Percentiles rank a stretch among this genome's conserved stretches.
Conservation (phyloP, 2,113 vertebrate genomes). For the Sorex araneus region DNA sequence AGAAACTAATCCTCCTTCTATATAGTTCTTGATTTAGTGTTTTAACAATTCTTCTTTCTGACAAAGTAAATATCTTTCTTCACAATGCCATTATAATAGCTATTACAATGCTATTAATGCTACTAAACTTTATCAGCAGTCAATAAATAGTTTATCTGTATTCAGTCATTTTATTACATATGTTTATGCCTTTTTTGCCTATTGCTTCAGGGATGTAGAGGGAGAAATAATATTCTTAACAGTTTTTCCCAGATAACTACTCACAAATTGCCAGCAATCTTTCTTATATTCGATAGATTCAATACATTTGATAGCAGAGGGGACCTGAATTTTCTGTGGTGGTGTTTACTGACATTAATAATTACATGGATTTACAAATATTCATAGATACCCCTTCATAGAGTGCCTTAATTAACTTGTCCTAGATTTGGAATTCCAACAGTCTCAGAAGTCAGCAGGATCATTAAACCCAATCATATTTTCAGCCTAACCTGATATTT, state of each 20-base stretch:
- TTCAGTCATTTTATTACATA: slow-evolving; percentile 84
- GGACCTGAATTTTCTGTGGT: slow-evolving; percentile 75
- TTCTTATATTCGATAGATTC: slow-evolving; percentile 81
- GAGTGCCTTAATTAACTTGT: slow-evolving; percentile 86
- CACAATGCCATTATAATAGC: slow-evolving; percentile 65
- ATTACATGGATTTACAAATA: slow-evolving; percentile 78
- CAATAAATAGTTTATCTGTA: slow-evolving; percentile 81
- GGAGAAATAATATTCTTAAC: slow-evolving; percentile 83
- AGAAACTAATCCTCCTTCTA: slow-evolving; percentile 47
- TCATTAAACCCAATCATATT: slow-evolving; percentile 90
- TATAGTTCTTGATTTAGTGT: slow-evolving; percentile 43
- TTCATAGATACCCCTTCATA: slow-evolving; percentile 64
- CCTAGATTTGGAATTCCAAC: slow-evolving; percentile 84
- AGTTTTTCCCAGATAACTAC: slow-evolving; percentile 86
- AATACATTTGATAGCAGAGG: slow-evolving; percentile 75
- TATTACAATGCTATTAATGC: slow-evolving; percentile 70
- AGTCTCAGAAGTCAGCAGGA: slow-evolving; percentile 84
- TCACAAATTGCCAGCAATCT: slow-evolving; percentile 85
- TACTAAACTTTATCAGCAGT: slow-evolving; percentile 84
- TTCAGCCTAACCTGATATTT: slow-evolving; percentile 89
- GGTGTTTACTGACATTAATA: slow-evolving; percentile 84
- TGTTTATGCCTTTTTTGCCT: slow-evolving; percentile 82
- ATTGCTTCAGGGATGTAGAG: slow-evolving; percentile 69
- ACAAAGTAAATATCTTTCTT: slow-evolving; percentile 57
- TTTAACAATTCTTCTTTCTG: slow-evolving; percentile 55